Evolutionary conservation across 2,888 invertebrate genomes (phyloP), one percentile per base, ranked within the genome.

Genomic region (Liposcelis brunnea): DNA sequence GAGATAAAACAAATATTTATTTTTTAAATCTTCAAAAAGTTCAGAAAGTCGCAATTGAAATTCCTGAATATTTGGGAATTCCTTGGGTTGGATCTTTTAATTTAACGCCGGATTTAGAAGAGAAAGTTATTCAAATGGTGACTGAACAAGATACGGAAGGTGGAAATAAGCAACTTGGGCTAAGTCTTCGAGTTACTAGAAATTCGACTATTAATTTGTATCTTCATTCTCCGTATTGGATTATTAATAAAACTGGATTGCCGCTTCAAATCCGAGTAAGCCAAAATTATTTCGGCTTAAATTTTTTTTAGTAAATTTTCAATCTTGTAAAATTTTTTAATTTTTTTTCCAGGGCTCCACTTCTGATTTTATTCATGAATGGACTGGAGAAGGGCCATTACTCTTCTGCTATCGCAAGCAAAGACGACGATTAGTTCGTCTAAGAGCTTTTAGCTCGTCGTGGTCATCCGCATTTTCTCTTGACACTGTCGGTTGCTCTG

Each of bases 191-290:
- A 51, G 68, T 78, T 15, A 75, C 75, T 48, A 67, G 75, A 44
- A 68, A 68, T 32, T 71, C 72, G 43, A 71, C 72, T 53, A 73
- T 77, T 62, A 72, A 76, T 50, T 61, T 85, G 45, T 71, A 71
- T 55, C 67, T 85, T 55, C 80, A 81, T 59, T 77, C 84, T 1
- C 83, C 84, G 12, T 87, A 81, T 61, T 91, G 90, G 89, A 71
- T 91, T 56, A 77, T 90, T 51, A 91, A 91, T 64, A 85, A 85
- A 63, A 82, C 86, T 2, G 83, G 83, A 11, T 64, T 90, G 49
- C 85, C 89, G 2, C 61, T 91, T 51, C 79, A 80, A 59, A 70
- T 86, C 51, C 78, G 81, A 70, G 85, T 82, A 60, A 60, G 58
- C 8, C 16, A 43, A 42, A 21, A 11, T 21, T 11, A 44, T 33